A percentile compares a stretch with the other conserved stretches of the same genome.
These are phyloP conservation scores for Apolygus lucorum DNA, from an alignment of 1,140 invertebrate genomes.

Conservation along the genomic window DNA sequence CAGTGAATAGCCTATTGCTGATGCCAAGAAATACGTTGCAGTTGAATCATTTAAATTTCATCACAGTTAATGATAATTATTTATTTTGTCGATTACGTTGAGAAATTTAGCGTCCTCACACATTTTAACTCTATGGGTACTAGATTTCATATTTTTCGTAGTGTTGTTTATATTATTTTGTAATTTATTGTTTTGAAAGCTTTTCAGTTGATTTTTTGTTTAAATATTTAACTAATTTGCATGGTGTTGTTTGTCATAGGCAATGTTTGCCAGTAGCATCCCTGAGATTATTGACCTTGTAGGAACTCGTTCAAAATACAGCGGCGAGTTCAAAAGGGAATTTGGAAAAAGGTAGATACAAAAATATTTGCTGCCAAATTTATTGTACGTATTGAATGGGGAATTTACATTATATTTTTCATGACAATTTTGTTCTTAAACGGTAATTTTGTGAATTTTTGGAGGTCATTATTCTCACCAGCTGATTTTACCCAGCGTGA, in stretches of 20 bases:
- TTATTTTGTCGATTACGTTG: no score
- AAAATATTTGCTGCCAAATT: slow-evolving; percentile 26
- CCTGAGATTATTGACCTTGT: slow-evolving; percentile 98
- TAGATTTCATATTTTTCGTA: slow-evolving; percentile 9
- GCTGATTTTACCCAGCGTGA: no score
- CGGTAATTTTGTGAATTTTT: no score
- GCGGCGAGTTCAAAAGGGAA: slow-evolving; percentile 93
- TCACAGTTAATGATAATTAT: no score
- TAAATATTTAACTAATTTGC: slow-evolving; percentile 40
- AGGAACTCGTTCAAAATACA: slow-evolving; percentile 95
- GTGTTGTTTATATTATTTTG: slow-evolving; percentile 12
- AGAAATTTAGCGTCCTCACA: no score
- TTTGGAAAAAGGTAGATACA: slow-evolving; percentile 86
- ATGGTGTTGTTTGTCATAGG: slow-evolving; percentile 51
- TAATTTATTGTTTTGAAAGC: slow-evolving; percentile 9
- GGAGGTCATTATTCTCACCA: no score
- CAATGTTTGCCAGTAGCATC: slow-evolving; percentile 96
- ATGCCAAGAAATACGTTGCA: no score
- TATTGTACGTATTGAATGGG: no score
- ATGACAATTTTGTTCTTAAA: no score
- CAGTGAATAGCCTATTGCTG: no score
- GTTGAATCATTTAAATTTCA: no score
- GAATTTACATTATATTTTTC: no score
- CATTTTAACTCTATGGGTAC: background rate
- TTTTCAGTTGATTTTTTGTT: slow-evolving; percentile 25